Evolutionary conservation across 2,888 invertebrate species (phyloP).

Genomic region (Calliopum simillimum): DNA sequence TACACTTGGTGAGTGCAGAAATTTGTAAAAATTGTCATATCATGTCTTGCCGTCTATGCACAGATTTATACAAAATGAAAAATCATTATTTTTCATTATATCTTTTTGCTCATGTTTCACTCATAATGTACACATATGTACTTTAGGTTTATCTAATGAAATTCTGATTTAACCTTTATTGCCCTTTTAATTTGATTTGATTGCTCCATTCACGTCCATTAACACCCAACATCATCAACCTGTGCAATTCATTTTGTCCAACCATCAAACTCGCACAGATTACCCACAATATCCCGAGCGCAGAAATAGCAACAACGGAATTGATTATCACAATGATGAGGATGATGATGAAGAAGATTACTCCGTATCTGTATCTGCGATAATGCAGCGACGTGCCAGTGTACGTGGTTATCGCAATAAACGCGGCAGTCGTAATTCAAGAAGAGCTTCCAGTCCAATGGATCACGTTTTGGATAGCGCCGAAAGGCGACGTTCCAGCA

Average conservation of each 20-base stretch:
- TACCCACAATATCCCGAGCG: slow-evolving; percentile 32
- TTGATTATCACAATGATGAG: slow-evolving; percentile 45
- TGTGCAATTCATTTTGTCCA: not conserved
- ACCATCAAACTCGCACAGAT: slow-evolving; percentile 41
- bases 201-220: not conserved
- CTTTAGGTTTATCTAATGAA: not conserved
- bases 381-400: slow-evolving; percentile 83
- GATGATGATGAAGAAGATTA: slow-evolving; percentile 83
- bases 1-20: slow-evolving; percentile 50
- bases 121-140: not conserved
- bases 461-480: slow-evolving; percentile 64
- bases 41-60: too few relatives aligned
- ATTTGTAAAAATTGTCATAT: slow-evolving; percentile 23
- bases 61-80: too few relatives aligned
- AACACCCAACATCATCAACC: not conserved
- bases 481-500: slow-evolving; percentile 75
- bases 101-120: not conserved
- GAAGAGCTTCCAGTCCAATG: slow-evolving; percentile 73
- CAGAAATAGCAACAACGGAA: slow-evolving; percentile 37
- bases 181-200: not conserved
- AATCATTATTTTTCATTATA: too few relatives aligned
- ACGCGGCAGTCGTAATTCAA: slow-evolving; percentile 72
- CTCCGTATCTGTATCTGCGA: slow-evolving; percentile 86
- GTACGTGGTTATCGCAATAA: slow-evolving; percentile 75
- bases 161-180: not conserved